Percentiles rank a stretch among this genome's conserved stretches.
Conservation (phyloP, 2,113 vertebrate species). For the Micromys minutus region DNA sequence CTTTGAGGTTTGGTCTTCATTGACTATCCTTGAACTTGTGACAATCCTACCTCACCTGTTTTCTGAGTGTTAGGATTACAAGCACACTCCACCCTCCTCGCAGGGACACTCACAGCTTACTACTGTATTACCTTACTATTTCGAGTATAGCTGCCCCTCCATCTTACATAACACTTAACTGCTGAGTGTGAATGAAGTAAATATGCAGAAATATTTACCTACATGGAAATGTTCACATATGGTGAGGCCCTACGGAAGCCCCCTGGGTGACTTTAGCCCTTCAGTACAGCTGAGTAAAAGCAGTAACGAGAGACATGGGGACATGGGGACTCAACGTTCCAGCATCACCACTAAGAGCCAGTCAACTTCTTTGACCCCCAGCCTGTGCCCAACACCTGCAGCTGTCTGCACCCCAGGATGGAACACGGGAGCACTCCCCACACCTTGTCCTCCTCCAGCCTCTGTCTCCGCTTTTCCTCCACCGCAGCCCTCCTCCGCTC, state of each 20-base stretch:
- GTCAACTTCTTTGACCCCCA: accelerated
- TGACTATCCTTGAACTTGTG: background rate
- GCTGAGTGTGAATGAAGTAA: background rate
- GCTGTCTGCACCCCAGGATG: accelerated
- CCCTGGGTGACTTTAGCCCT: background rate
- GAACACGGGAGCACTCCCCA: background rate
- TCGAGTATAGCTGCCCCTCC: background rate
- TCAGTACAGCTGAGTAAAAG: background rate
- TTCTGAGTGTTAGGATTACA: background rate
- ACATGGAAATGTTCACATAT: background rate
- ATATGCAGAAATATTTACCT: background rate
- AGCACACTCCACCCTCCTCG: too few relatives aligned
- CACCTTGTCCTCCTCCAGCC: conserved; percentile 95
- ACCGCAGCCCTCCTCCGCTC: conserved; percentile 91
- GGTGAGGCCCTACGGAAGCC: background rate
- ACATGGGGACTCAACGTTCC: background rate
- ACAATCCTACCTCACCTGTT: background rate
- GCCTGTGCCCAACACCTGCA: too few relatives aligned
- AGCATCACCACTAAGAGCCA: too few relatives aligned
- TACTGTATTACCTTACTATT: background rate
- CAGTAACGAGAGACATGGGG: background rate
- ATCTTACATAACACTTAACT: background rate
- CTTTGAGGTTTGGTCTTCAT: background rate
- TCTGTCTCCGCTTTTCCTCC: conserved; percentile 95
- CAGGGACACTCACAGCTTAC: background rate